Conservation (phyloP, 2,113 vertebrate genomes). For the Opisthocomus hoazin region DNA sequence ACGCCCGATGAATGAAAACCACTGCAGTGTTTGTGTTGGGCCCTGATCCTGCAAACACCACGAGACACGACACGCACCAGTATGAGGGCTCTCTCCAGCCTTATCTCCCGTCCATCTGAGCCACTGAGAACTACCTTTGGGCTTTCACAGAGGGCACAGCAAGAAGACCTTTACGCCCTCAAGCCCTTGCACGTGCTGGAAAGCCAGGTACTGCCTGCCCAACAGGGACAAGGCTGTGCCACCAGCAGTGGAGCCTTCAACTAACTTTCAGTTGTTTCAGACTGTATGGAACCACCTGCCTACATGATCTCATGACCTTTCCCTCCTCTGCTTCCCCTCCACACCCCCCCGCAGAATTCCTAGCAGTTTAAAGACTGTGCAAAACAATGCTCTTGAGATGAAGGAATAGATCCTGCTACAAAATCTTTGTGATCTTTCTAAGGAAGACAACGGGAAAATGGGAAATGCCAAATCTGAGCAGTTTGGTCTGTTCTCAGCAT, state of each 20-base stretch:
- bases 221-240: rapidly evolving
- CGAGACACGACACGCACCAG: rapidly evolving
- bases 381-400: neutral
- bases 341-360: neutral
- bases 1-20: neutral
- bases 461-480: neutral
- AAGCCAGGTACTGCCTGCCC: neutral
- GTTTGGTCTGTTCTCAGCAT: neutral
- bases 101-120: neutral
- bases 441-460: neutral
- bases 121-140: neutral
- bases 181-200: neutral
- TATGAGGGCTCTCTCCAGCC: neutral
- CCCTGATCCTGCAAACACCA: neutral
- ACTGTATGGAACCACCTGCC: neutral
- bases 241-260: neutral
- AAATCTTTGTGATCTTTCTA: neutral
- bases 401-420: neutral
- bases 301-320: neutral
- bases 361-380: neutral
- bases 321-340: rapidly evolving
- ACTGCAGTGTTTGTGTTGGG: neutral
- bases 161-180: neutral
- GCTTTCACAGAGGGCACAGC: rapidly evolving
- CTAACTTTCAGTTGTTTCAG: neutral